Evolutionary conservation across 2,888 invertebrate species (phyloP).

Genomic region (Eumerus sabulonum): DNA sequence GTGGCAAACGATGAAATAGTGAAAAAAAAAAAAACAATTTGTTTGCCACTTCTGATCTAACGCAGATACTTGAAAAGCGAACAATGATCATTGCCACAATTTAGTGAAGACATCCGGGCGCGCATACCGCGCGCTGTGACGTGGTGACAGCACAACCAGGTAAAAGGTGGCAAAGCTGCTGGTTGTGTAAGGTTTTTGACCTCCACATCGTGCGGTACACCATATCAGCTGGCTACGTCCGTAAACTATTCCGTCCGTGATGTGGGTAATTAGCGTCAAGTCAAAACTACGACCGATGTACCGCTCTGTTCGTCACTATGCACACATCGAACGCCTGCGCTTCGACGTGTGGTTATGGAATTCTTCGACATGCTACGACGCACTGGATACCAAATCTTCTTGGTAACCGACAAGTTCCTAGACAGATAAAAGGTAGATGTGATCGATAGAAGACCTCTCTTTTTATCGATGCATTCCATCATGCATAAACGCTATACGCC

Average conservation of each 20-base stretch:
- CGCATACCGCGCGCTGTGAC: no score
- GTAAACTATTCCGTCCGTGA: slow-evolving; percentile 37
- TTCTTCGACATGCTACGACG: slow-evolving; percentile 40
- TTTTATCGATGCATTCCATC: no score
- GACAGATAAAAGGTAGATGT: background rate
- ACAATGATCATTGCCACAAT: no score
- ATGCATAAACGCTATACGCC: no score
- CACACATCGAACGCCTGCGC: slow-evolving; percentile 23
- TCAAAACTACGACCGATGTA: slow-evolving; percentile 26
- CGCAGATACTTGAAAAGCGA: no score
- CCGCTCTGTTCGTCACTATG: slow-evolving; percentile 42
- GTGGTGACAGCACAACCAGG: slow-evolving; percentile 19
- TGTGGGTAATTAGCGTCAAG: slow-evolving; percentile 57
- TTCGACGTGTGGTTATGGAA: slow-evolving; percentile 33
- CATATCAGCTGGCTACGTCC: slow-evolving; percentile 29
- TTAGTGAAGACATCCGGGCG: no score
- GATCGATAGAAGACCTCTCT: no score
- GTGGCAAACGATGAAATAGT: no score
- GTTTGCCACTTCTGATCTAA: no score
- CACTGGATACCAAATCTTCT: slow-evolving; percentile 16
- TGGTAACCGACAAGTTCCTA: slow-evolving; percentile 6
- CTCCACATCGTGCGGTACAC: slow-evolving; percentile 26
- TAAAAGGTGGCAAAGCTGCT: slow-evolving; percentile 12
- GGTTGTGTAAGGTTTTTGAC: slow-evolving; percentile 41
- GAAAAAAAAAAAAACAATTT: no score